A percentile compares a stretch with the other conserved stretches of the same genome.
Conservation (phyloP, 2,888 invertebrate genomes). For the Agrotis clavis region DNA sequence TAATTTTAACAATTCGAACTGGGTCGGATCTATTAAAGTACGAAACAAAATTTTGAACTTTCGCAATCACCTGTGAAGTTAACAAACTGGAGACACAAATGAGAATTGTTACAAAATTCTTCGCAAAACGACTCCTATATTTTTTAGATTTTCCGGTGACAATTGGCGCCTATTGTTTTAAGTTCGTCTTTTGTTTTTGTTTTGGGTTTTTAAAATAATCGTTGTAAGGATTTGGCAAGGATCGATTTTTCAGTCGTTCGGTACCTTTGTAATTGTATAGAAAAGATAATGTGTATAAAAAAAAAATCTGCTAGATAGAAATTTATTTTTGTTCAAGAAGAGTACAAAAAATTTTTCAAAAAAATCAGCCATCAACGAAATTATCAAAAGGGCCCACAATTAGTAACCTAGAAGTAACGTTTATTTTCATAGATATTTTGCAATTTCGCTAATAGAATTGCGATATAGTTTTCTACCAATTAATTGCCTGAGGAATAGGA, state of each 20-base stretch:
- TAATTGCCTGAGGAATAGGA: too few species aligned
- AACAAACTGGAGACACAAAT: constrained; percentile 54
- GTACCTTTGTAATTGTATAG: neutral
- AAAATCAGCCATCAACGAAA: too few species aligned
- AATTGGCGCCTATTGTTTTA: constrained; percentile 47
- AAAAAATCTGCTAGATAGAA: too few species aligned
- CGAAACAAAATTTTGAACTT: constrained; percentile 63
- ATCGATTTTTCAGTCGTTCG: neutral
- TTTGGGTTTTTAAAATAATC: neutral
- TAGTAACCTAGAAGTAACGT: too few species aligned
- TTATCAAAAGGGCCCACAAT: too few species aligned
- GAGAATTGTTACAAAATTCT: constrained; percentile 54
- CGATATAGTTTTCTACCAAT: too few species aligned
- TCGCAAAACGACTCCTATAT: constrained; percentile 50
- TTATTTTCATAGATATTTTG: too few species aligned
- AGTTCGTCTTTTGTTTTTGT: constrained; percentile 15
- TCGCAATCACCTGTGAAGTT: constrained; percentile 63
- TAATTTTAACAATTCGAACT: constrained; percentile 48
- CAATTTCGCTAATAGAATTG: too few species aligned
- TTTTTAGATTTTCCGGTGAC: constrained; percentile 52
- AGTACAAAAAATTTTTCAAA: too few species aligned
- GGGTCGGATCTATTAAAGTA: constrained; percentile 57
- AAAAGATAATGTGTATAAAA: too few species aligned
- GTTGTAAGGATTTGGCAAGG: too few species aligned
- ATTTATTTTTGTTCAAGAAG: too few species aligned